These are phyloP conservation scores for Eira barbara DNA, from an alignment of 2,113 vertebrate species.

Conservation along the genomic window DNA sequence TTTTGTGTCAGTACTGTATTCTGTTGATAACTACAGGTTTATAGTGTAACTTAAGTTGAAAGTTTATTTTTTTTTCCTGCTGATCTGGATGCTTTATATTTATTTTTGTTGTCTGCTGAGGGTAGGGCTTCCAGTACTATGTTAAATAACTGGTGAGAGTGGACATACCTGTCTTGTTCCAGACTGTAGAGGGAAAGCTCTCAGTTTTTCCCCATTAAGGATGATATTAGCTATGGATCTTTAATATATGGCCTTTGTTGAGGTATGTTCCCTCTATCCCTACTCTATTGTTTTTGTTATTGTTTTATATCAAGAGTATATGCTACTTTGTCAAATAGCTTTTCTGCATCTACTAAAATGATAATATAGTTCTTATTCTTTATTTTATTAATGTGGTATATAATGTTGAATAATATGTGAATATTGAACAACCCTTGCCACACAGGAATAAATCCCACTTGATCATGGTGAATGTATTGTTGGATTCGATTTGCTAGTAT, in stretches of 20 bases:
- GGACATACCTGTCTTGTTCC: not conserved
- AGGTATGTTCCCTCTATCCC: not conserved
- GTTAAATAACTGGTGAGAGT: not conserved
- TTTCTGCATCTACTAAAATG: not conserved
- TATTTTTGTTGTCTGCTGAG: not conserved
- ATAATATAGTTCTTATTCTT: not conserved
- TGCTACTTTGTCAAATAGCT: not conserved
- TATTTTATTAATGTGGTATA: not conserved
- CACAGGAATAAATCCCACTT: not conserved
- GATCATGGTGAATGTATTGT: not conserved
- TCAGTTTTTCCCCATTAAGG: not conserved
- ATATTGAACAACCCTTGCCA: not conserved
- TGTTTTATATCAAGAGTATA: not conserved
- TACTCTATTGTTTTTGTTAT: not conserved
- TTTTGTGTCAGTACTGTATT: not conserved
- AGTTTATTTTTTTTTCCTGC: not conserved
- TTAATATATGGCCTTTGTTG: not conserved
- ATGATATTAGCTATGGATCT: not conserved
- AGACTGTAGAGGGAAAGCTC: not conserved
- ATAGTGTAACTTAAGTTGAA: not conserved
- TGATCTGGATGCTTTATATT: not conserved
- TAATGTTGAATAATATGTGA: not conserved
- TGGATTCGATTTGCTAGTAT: not conserved
- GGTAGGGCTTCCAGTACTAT: not conserved
- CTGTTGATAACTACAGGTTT: not conserved